These are phyloP conservation scores for Struthio camelus DNA, from an alignment of 2,113 vertebrate genomes.

Conservation along the genomic window DNA sequence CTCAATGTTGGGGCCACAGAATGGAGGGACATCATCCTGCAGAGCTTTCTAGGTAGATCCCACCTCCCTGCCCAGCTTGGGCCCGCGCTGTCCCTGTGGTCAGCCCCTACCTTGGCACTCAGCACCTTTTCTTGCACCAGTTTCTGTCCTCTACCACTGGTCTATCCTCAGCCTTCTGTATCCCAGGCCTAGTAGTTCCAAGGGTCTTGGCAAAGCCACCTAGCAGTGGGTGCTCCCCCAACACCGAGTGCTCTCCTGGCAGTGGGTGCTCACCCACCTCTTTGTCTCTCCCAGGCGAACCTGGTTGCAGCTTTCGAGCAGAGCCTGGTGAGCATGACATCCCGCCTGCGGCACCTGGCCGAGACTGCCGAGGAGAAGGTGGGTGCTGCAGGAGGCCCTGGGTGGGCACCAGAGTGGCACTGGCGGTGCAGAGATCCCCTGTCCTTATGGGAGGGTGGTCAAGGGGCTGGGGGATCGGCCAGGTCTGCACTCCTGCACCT, in stretches of 20 bases:
- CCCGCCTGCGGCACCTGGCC: slow-evolving; percentile 88
- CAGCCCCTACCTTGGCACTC: too few relatives aligned
- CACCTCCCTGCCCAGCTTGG: too few relatives aligned
- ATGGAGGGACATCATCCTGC: too few relatives aligned
- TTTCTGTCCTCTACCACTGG: background rate
- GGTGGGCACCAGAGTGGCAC: background rate
- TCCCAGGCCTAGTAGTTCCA: background rate
- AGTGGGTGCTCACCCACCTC: background rate
- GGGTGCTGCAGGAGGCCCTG: background rate
- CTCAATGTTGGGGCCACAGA: too few relatives aligned
- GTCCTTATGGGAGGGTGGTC: fast-evolving
- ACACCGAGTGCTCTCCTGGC: fast-evolving
- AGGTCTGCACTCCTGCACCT: too few relatives aligned
- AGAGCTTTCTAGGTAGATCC: background rate
- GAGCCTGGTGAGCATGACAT: slow-evolving; percentile 92
- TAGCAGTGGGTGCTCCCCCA: background rate
- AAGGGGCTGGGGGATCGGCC: background rate
- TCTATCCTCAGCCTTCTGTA: background rate
- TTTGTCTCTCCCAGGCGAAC: slow-evolving; percentile 82
- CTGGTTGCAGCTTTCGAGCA: slow-evolving; percentile 96
- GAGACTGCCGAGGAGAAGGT: slow-evolving; percentile 94
- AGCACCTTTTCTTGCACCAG: too few relatives aligned
- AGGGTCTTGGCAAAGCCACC: background rate
- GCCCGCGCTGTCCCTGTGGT: too few relatives aligned
- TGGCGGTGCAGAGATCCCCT: background rate